These are phyloP conservation scores for Phrixothrix hirtus DNA, from an alignment of 2,888 invertebrate genomes.

Conservation along the genomic window DNA sequence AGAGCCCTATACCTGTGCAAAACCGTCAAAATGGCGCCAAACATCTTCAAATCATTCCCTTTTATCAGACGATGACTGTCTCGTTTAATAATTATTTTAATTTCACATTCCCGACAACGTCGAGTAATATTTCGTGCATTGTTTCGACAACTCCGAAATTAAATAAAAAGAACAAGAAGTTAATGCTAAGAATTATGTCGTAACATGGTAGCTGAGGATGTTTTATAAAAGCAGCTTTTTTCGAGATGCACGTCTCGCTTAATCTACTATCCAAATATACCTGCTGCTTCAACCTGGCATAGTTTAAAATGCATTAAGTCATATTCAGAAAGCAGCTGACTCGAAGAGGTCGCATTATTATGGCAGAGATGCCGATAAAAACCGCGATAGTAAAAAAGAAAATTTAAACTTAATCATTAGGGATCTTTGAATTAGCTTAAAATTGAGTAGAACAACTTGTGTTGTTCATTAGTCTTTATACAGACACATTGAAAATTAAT, in stretches of 20 bases:
- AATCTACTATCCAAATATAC: slow-evolving; percentile 32
- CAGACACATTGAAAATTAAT: slow-evolving; percentile 17
- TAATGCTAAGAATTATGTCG: slow-evolving; percentile 30
- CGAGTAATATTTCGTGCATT: neutral
- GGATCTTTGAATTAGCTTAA: slow-evolving; percentile 19
- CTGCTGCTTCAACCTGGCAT: slow-evolving; percentile 30
- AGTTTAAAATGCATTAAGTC: slow-evolving; percentile 40
- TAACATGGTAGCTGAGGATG: slow-evolving; percentile 33
- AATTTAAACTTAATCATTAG: slow-evolving; percentile 25
- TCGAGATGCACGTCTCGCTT: slow-evolving; percentile 22
- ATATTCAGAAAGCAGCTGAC: slow-evolving; percentile 34
- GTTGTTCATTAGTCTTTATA: slow-evolving; percentile 17
- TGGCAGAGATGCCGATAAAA: slow-evolving; percentile 24
- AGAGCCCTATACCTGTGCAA: slow-evolving; percentile 42
- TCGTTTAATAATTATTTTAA: neutral
- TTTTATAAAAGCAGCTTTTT: slow-evolving; percentile 23
- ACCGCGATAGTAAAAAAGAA: slow-evolving; percentile 28
- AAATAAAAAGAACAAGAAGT: slow-evolving; percentile 1
- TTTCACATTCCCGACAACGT: neutral
- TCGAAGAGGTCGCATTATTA: slow-evolving; percentile 23
- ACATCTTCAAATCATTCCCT: slow-evolving; percentile 25
- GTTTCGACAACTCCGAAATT: neutral
- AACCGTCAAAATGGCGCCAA: slow-evolving; percentile 44
- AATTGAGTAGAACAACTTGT: slow-evolving; percentile 18
- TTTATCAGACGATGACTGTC: neutral